Conservation (phyloP, 2,797 vertebrate species). For the Crypturellus tataupa region DNA sequence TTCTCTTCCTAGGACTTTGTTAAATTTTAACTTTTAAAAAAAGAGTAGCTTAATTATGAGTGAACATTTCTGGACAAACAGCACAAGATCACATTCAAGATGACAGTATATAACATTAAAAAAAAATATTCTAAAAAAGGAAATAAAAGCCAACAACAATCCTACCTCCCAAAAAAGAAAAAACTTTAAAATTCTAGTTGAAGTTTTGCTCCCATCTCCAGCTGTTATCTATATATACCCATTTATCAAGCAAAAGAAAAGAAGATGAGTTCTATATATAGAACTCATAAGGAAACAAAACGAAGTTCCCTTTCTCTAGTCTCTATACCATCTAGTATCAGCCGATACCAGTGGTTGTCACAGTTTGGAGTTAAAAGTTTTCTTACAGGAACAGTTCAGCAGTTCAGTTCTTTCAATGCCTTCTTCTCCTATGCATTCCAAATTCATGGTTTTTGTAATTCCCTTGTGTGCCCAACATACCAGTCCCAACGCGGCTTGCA, state of each 20-base stretch:
- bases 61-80: background rate
- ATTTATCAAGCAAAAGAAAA: background rate
- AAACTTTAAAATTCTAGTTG: background rate
- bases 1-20: background rate
- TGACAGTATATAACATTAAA: background rate
- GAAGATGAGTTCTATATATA: background rate
- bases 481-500: background rate
- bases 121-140: background rate
- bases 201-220: background rate
- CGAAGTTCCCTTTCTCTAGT: background rate
- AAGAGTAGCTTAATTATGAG: background rate
- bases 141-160: background rate
- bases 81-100: background rate
- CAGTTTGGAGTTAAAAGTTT: background rate
- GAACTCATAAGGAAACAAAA: background rate
- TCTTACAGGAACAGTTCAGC: background rate
- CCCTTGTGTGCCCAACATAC: background rate
- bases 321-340: background rate
- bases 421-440: background rate
- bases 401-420: background rate
- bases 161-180: background rate
- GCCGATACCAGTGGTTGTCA: background rate
- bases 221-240: background rate
- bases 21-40: background rate
- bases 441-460: background rate